Conservation (phyloP, 2,888 invertebrate species). For the Helleia helle region DNA sequence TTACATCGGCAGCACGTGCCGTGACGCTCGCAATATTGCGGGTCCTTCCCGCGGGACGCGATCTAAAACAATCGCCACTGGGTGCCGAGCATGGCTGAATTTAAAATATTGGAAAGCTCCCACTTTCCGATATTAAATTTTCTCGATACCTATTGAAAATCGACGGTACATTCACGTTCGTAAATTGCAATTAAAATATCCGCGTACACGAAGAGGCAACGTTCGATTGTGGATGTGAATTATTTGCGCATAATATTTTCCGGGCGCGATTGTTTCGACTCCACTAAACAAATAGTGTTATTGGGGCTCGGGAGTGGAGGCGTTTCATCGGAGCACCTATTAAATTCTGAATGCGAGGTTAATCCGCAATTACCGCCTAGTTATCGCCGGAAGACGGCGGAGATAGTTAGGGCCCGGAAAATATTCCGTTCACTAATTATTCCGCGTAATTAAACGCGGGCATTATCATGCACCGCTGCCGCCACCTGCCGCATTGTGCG, state of each 20-base stretch:
- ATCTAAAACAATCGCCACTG: constrained; percentile 43
- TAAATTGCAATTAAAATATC: constrained; percentile 23
- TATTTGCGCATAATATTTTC: constrained; percentile 18
- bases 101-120: constrained; percentile 32
- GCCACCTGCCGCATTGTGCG: constrained; percentile 72
- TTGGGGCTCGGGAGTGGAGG: constrained; percentile 40
- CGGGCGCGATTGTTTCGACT: constrained; percentile 56
- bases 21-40: constrained; percentile 45
- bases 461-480: constrained; percentile 68
- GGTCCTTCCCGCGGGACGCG: constrained; percentile 32
- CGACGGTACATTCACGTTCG: constrained; percentile 21
- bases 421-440: constrained; percentile 75
- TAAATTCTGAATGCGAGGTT: constrained; percentile 70
- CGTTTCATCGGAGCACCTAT: constrained; percentile 58
- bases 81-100: constrained; percentile 28
- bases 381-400: constrained; percentile 72
- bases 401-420: constrained; percentile 74
- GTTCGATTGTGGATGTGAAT: constrained; percentile 14
- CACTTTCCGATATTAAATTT: constrained; percentile 32
- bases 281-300: constrained; percentile 61
- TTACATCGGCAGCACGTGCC: constrained; percentile 59
- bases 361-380: constrained; percentile 73
- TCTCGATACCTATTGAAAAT: constrained; percentile 26
- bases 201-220: constrained; percentile 15
- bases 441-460: constrained; percentile 73